phyloP scores from a whole-genome alignment of 2,113 vertebrate genomes.

The Notechis scutatus region DNA sequence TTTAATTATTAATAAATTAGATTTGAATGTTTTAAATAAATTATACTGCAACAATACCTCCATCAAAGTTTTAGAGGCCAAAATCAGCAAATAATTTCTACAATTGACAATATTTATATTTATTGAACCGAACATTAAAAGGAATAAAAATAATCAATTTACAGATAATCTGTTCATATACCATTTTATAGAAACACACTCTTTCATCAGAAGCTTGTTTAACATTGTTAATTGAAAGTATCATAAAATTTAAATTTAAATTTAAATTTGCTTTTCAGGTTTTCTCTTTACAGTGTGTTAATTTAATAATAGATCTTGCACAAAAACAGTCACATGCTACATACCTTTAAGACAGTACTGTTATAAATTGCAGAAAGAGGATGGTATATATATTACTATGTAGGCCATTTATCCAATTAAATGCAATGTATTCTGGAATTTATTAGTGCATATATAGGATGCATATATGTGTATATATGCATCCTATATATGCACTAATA shows the following conservation, averaged over 20 bases:
- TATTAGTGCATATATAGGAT: too few relatives aligned
- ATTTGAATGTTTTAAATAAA: background rate
- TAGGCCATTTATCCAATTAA: too few relatives aligned
- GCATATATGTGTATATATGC: too few relatives aligned
- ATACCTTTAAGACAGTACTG: background rate
- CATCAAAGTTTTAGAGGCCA: constrained; percentile 38
- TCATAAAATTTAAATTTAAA: constrained; percentile 1
- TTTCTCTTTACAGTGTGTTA: background rate
- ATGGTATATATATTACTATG: too few relatives aligned
- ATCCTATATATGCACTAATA: background rate
- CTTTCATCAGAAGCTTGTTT: background rate
- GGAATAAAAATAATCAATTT: constrained; percentile 16
- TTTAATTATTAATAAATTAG: constrained; percentile 7
- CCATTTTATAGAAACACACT: background rate
- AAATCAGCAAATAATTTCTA: constrained; percentile 6
- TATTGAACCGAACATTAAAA: background rate
- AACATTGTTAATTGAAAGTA: constrained; percentile 20
- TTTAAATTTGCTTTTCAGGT: constrained; percentile 11
- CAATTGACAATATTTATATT: constrained; percentile 7
- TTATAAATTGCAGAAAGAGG: background rate
- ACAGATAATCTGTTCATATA: background rate
- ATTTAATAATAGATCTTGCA: background rate
- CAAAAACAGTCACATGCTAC: background rate
- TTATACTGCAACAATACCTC: background rate
- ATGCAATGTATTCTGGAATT: too few relatives aligned